Conservation (phyloP, 2,797 vertebrate genomes). For the Enteromius anoplus region DNA sequence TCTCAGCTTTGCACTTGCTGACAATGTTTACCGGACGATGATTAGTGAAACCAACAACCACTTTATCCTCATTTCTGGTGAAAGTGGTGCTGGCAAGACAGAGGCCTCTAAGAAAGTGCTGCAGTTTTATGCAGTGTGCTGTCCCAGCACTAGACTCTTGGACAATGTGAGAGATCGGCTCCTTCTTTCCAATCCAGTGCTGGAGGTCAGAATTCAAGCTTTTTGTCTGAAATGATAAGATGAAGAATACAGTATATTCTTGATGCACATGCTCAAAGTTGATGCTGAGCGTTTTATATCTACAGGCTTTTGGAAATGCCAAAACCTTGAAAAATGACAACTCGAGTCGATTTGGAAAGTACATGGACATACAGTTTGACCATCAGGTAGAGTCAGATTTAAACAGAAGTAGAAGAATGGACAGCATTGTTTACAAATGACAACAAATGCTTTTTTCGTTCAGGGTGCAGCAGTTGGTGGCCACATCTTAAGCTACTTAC, state of each 20-base stretch:
- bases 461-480: slow-evolving; percentile 92
- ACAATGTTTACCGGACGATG: slow-evolving; percentile 95
- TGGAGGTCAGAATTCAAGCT: slow-evolving; percentile 81
- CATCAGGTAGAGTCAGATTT: slow-evolving; percentile 81
- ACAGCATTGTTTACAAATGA: neutral
- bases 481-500: slow-evolving; percentile 92
- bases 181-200: slow-evolving; percentile 91
- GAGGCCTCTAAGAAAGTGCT: slow-evolving; percentile 97
- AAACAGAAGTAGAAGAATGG: neutral
- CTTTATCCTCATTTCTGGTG: slow-evolving; percentile 96
- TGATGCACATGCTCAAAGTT: neutral
- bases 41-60: slow-evolving; percentile 90
- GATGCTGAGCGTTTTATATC: neutral
- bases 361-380: slow-evolving; percentile 98
- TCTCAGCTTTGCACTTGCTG: slow-evolving; percentile 89
- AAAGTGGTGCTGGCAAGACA: slow-evolving; percentile 93
- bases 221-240: neutral
- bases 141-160: slow-evolving; percentile 87
- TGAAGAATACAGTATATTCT: neutral
- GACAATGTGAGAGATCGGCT: slow-evolving; percentile 87
- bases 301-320: slow-evolving; percentile 94
- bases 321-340: slow-evolving; percentile 95
- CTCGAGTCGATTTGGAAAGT: slow-evolving; percentile 95
- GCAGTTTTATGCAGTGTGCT: slow-evolving; percentile 92
- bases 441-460: neutral